Evolutionary conservation across 2,113 vertebrate species (phyloP), one percentile per base, ranked within the genome.

Genomic region (Sphaerodactylus townsendi): DNA sequence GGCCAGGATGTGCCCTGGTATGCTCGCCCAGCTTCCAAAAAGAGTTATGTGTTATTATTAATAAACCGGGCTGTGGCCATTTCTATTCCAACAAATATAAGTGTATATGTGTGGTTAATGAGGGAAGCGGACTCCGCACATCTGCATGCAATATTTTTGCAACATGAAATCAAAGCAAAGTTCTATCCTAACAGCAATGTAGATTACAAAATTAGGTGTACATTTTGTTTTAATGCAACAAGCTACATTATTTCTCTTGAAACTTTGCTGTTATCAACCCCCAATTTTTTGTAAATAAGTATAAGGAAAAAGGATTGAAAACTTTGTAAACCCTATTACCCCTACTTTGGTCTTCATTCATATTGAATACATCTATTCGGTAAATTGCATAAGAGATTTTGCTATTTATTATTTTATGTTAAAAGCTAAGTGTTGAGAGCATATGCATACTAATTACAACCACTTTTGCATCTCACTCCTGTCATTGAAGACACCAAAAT

Each of bases 401-500:
- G 76, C 0, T 79, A 0, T 25, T 30, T 71, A 50, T 83, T 85
- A 59, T 87, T 41, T 72, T 83, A 62, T 85, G 11, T 46, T 56
- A 77, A 82, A 53, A 87, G 48, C 7, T 21, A 81, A 7, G 33
- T 46, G 64, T 7, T 79, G 87, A 83, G 8, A 84, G 48, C 28
- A 44, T 85, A 15, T n/a, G 33, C 65, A 11, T 7, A 50, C 82
- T 82, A 77, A 44, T 44, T 33, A 53, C 79, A 92, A 78, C 48
- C 79, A 15, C 84, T n/a, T 87, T 80, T 82, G 48, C 25, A 35
- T 3, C 23, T 88, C 77, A 13, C 70, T 71, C n/a, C 21, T 89
- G 70, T 91, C 70, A 90, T 86, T 10, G 62, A 74, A 75, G 46
- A 86, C 56, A n/a, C 9, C 39, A 19, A 85, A 82, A 85, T 72